Conservation (phyloP, 2,797 vertebrate species). For the Malacoraja senta region DNA sequence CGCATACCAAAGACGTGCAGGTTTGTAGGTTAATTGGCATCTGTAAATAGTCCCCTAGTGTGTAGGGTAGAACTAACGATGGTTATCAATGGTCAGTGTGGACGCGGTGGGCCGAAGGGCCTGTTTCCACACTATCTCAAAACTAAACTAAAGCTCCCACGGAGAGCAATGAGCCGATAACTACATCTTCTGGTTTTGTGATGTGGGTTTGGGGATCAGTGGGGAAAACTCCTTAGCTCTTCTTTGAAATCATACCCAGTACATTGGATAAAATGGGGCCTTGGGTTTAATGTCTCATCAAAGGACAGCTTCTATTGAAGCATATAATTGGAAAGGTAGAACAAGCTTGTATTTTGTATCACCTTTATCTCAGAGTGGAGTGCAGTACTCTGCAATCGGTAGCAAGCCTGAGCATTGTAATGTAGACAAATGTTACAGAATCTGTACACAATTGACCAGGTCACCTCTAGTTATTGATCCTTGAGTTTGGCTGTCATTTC, state of each 20-base stretch:
- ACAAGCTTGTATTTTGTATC: background rate
- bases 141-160: too few relatives aligned
- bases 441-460: background rate
- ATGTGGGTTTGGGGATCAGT: background rate
- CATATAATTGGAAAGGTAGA: background rate
- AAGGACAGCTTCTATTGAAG: background rate
- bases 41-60: too few relatives aligned
- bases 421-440: background rate
- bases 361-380: background rate
- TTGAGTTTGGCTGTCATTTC: background rate
- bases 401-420: background rate
- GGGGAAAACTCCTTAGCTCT: background rate
- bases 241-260: background rate
- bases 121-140: too few relatives aligned
- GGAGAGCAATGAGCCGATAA: background rate
- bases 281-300: background rate
- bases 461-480: background rate
- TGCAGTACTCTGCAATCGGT: background rate
- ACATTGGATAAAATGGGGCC: too few relatives aligned
- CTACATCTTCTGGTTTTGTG: background rate
- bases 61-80: too few relatives aligned
- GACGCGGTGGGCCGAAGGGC: too few relatives aligned
- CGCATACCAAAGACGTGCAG: too few relatives aligned
- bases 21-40: too few relatives aligned
- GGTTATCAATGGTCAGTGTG: too few relatives aligned